Base-by-base conservation (phyloP, 2,888 invertebrate species). In the Caenorhabditis parvicauda region DNA sequence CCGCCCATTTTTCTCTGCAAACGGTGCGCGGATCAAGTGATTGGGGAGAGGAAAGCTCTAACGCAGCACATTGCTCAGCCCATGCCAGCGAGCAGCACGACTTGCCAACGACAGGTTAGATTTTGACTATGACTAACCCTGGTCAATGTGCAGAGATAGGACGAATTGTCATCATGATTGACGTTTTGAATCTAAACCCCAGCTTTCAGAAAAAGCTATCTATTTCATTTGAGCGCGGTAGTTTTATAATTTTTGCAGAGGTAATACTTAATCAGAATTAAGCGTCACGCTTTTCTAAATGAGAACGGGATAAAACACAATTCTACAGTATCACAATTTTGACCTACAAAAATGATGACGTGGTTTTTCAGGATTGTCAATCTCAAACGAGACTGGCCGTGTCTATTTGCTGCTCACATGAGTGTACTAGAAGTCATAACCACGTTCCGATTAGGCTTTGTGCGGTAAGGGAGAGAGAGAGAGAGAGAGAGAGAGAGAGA, bases 361-460 rank as follows among this genome's bases (percentile, higher is more conserved):
- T n/a, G n/a, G n/a, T 12, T 22, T 51, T 73, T 54, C 82, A 92
- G 90, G 95, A 92, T 81, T 96, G 96, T 81, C 88, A 91, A 45
- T 90, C 92, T 0, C 86, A 87, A 0, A 91, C 93, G 74, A 94
- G 93, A 14, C 88, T 90, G 2, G 94, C 95, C 0, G 89, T 92
- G 63, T 91, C 92, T 9, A 92, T 95, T 46, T 98, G 98, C 82
- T 96, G 96, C 83, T 91, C 92, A 0, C 90, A 89, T 44, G 96
- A 96, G 82, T 98, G 98, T 82, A 92, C 92, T 38, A 91, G 91
- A 81, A 91, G 91, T 81, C 96, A 96, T 82, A 90, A 92, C 28
- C 92, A 93, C 82, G 90, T 92, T 81, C 98, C 98, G 1, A 92
- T 96, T 64, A 87, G 95, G 21, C 81, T 84, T 63, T 85, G 85